Percentiles rank a stretch among this genome's conserved stretches.
Conservation (phyloP, 2,113 vertebrate genomes). For the Phainopepla nitens region DNA sequence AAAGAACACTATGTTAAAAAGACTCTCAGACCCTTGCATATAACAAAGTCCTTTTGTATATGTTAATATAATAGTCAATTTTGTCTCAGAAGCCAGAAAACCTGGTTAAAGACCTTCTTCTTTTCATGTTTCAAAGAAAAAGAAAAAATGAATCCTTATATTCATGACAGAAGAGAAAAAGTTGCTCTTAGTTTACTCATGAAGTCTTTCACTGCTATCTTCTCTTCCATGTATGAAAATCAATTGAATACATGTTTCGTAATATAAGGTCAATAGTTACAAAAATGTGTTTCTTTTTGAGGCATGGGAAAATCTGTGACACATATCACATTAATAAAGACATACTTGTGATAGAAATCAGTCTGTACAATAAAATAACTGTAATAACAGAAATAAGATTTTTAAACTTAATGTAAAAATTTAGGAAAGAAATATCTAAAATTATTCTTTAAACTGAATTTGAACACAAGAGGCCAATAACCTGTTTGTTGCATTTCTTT, state of each 20-base stretch:
- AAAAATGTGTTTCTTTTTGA: background rate
- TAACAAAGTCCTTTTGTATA: background rate
- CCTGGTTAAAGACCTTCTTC: background rate
- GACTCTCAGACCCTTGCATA: background rate
- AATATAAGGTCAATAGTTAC: background rate
- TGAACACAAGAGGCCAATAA: background rate
- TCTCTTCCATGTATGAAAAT: background rate
- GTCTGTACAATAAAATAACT: background rate
- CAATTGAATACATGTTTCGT: background rate
- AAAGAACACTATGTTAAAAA: background rate
- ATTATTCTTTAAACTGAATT: background rate
- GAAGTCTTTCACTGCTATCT: background rate
- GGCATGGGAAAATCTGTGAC: background rate
- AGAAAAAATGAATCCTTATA: background rate
- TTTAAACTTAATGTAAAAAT: background rate
- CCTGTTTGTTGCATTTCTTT: background rate
- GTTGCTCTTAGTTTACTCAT: background rate
- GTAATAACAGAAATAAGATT: background rate
- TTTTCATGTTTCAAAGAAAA: background rate
- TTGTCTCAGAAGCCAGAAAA: background rate
- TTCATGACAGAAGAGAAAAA: background rate
- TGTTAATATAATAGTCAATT: background rate
- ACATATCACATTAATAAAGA: fast-evolving
- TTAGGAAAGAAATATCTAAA: background rate
- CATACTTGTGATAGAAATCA: background rate